Base-by-base conservation (phyloP, 2,113 vertebrate genomes). In the Ameiurus melas region DNA sequence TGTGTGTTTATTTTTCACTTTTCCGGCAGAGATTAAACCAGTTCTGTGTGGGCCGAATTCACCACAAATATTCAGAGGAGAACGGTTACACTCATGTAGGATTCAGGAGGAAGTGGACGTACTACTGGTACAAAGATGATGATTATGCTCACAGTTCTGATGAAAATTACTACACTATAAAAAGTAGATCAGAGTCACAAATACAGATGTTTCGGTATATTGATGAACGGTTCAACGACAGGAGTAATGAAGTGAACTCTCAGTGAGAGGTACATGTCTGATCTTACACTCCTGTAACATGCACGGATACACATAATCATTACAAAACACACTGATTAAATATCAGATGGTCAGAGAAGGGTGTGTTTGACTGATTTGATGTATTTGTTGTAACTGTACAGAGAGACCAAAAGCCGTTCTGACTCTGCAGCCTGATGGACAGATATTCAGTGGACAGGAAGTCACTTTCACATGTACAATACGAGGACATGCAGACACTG, bases 41-140 rank as follows among this genome's bases (percentile, higher is more conserved):
- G 19, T 36, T 86, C 60, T 86, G 58, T 7, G 10, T 80, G 85
- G 55, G 43, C 77, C 60, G 4, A 16, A 53, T 55, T 9, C 39
- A 20, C 22, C 85, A 17, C 85, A 66, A 16, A 68, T 86, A 86
- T 80, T 86, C 85, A 22, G 33, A 16, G 85, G 85, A 86, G 43
- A 86, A 80, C 14, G 0, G 60, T 86, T 43, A 80, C 43, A 68
- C 85, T 86, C 30, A 55, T 86, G 85, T 86, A 1, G 0, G 14
- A 51, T 86, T 17, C 20, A 0, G 60, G 47, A 66, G 5, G 20
- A 16, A 80, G 57, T 3, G 75, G 57, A 75, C 1, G 22, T 86
- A 66, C 43, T 0, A 1, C 58, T 86, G 85, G 85, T 12, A 53
- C 27, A 22, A 19, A 22, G 17, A 66, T 53, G 27, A 3, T 19